Base-by-base conservation (phyloP, 2,797 vertebrate species). In the Meriones psammophilus region DNA sequence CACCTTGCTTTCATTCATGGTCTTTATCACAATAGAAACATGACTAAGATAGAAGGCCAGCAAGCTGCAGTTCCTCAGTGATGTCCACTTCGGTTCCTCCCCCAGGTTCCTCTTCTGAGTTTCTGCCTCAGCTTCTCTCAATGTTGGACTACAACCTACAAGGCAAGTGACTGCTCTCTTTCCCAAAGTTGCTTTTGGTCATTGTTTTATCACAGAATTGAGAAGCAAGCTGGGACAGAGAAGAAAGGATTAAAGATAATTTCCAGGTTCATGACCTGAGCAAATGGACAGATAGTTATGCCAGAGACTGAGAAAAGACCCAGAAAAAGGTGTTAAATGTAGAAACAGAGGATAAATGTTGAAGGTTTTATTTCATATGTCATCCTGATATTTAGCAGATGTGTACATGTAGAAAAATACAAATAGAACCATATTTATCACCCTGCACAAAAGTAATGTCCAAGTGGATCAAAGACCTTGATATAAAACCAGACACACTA, bases 231-330 rank as follows among this genome's bases (percentile, higher is more conserved):
- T 15, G 12, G 6, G 42, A 24, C 20, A 68, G 71, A 88, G 60
- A 81, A 71, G 74, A 90, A 88, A 54, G 76, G 68, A 64, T 39
- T 80, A 62, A 80, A 12, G 26, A 66, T 86, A 30, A 66, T 94
- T 85, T 42, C 3, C 42, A 58, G 15, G 78, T 58, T 64, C 50
- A 33, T 74, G 66, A 54, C 33, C 50, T 39, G 42, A 64, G 8
- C 17, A 54, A 28, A 22, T 76, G 58, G 68, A 12, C 13, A 20
- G 5, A 28, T 54, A 73, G n/a, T 77, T 24, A 7, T 30, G 12
- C 56, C 20, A 80, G 50, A 36, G 13, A 30, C 50, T 24, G 28
- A 28, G 0, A 18, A 73, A n/a, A 7, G 13, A 30, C 50, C n/a
- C 28, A 28, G 0, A 18, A 73, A n/a, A 8, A n/a, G n/a, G 24